Base-by-base conservation (phyloP, 1,140 invertebrate species). In the Stegodyphus dumicola region DNA sequence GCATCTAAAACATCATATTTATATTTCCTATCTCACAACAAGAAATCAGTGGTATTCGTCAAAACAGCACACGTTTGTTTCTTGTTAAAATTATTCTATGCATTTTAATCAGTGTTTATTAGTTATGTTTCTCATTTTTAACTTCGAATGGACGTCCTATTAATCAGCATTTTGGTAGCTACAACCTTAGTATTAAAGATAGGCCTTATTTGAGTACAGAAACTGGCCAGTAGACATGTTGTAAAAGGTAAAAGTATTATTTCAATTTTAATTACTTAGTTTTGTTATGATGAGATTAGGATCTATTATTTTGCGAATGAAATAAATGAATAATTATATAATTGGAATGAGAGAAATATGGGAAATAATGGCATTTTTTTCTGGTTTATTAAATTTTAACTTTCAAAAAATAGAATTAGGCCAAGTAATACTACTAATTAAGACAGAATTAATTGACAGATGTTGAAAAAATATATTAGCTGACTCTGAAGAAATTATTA, bases 21-120 rank as follows among this genome's bases (percentile, higher is more conserved):
- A 15, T 75, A 60, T 56, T 77, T 77, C 48, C 18, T 33, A 52
- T 49, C 18, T 18, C 53, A 69, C 48, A 80, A 71, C 70, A 15
- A 60, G 5, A 60, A 10, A 48, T 13, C 60, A 33, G 11, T 53
- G 33, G 7, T 76, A 49, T 48, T 17, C 48, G 9, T 53, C 17
- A 18, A 70, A 11, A 70, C 10, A 70, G 48, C 10, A 33, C 13
- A 65, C 33, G 6, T 71, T 13, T 71, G 33, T 33, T 71, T 51
- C 48, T 33, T 48, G 10, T 51, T 48, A 49, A 13, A 13, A 71
- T 48, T 11, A 48, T 49, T 71, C 11, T 7, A 48, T 18, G 33
- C 7, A n/a, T 17, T 17, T 67, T 67, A 9, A 67, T 67, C 15
- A 71, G 11, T 11, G 13, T 18, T 33, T 49, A 9, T 48, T 48